Evolutionary conservation across 2,113 vertebrate species (phyloP).

Genomic region (Onychostruthus taczanowskii): DNA sequence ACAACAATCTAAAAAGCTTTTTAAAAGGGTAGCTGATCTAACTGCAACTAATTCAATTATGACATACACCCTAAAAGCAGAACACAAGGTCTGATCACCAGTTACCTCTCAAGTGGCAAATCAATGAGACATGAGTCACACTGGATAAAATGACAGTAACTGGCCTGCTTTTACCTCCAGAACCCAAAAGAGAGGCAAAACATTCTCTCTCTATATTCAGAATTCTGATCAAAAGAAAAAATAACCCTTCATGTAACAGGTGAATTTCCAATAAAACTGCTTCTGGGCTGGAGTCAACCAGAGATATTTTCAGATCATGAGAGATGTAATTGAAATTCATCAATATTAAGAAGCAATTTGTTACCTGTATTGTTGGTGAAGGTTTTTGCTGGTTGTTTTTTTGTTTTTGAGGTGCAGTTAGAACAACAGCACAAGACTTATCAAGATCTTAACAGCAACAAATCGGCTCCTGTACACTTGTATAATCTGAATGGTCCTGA

Average conservation of each 20-base stretch:
- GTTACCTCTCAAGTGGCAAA: slow-evolving; percentile 14
- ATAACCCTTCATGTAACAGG: background rate
- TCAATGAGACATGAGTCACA: background rate
- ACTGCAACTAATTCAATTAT: background rate
- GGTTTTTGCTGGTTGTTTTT: no score
- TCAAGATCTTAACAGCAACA: background rate
- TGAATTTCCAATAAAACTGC: background rate
- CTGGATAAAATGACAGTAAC: background rate
- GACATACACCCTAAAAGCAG: background rate
- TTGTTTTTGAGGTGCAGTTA: background rate
- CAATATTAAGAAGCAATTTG: background rate
- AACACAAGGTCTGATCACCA: background rate
- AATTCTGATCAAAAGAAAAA: background rate
- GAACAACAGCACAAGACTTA: background rate
- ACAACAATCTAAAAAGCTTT: background rate
- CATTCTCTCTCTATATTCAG: background rate
- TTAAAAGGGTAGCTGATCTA: background rate
- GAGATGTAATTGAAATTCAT: background rate
- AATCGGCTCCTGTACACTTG: background rate
- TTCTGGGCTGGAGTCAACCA: background rate
- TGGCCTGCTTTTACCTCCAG: background rate
- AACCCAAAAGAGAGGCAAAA: background rate
- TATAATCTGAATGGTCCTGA: background rate
- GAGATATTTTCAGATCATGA: background rate
- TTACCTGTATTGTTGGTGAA: background rate